Base-by-base conservation (phyloP, 2,888 invertebrate genomes). In the Agrochola circellaris region DNA sequence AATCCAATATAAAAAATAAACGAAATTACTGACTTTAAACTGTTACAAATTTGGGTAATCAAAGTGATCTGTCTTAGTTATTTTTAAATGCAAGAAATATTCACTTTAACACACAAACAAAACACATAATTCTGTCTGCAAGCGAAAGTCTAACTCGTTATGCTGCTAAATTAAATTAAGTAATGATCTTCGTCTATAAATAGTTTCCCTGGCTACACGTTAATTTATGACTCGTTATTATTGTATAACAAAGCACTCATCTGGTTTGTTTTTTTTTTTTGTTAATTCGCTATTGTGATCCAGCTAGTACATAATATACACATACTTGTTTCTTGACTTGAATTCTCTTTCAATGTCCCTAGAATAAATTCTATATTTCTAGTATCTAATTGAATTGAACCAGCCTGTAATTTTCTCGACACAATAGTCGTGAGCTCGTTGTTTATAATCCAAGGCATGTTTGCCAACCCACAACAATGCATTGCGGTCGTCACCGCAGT, bases 391-490 rank as follows among this genome's bases (percentile, higher is more conserved):
- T 54, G 2, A 69, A 51, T 26, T 26, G 54, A 68, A 42, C 2
- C 2, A 26, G 17, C 48, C 15, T 15, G 15, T 48, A 48, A 30
- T 48, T 78, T 48, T 7, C 45, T 51, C 5, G 51, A 60, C n/a
- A 30, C 65, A 54, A 73, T 66, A 20, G 54, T 34, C 17, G 26
- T 45, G 67, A 42, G 30, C 38, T 67, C 26, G 38, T 45, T 45
- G 54, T 62, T 56, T 71, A 23, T 79, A 56, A 78, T 62, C 34
- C 23, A 34, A 73, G 23, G 11, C 23, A 20, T 61, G 45, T 80
- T 69, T 76, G 65, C 54, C 56, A 69, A 76, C 58, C 81, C 76
- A 30, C 64, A 60, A 65, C 17, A 65, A 30, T 81, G 69, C 69
- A 60, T 9, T 78, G 81, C 54, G 77, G 67, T 73, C 13, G 11